Evolutionary conservation across 2,888 invertebrate genomes (phyloP), one percentile per base, ranked within the genome.

Genomic region (Melanophora roralis): DNA sequence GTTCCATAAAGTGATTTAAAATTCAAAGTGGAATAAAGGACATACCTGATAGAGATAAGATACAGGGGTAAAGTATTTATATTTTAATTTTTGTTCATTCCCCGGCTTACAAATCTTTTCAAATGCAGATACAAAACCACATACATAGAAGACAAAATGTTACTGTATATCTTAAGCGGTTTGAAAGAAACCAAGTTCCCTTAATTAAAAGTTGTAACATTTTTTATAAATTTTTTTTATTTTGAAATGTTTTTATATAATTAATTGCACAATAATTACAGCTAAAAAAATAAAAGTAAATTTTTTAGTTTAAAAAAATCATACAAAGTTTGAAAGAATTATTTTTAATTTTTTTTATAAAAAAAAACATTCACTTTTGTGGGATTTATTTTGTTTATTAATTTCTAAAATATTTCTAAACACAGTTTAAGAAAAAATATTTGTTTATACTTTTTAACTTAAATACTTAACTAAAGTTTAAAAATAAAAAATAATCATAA

Each of bases 201-300:
- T n/a, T n/a, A n/a, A n/a, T 67, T 78, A 43, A 53, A 53, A 16
- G 53, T 38, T 62, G 49, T 59, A 51, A 11, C 27, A 12, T 57
- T 57, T 36, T 57, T 57, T 59, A 43, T 16, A 43, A 51, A 51
- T 65, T 21, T 57, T 60, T 59, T 55, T 73, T 64, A 55, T 64
- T 60, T 71, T 51, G 47, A 27, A 32, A 60, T 51, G 23, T 62
- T 59, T 65, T 69, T 76, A 64, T 72, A 74, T 79, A 80, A 27
- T 76, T 80, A 80, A 76, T 80, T 80, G 80, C 80, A 80, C 80
- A 80, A 57, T 80, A 80, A 80, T 80, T 80, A 80, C 76, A 80
- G 72, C 76, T 80, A 80, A 76, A 60, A 79, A 55, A 53, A 72
- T 45, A 76, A 55, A 45, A 16, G 7, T 12, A 72, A 49, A 49